Conservation (phyloP, 1,140 invertebrate species). For the Drosophila kurseongensis region DNA sequence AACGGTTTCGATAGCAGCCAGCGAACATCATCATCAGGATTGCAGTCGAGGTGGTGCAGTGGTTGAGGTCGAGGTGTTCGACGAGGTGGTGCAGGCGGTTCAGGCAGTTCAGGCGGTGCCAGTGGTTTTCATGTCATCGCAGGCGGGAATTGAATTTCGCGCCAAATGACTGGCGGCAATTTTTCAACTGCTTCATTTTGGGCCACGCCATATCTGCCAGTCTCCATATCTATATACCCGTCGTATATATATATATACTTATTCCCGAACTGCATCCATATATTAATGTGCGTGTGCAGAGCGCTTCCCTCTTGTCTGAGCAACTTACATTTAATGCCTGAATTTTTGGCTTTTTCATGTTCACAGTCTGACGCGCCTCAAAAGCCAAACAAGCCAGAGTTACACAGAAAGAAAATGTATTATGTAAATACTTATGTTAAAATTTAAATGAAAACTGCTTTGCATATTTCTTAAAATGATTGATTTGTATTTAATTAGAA, state of each 20-base stretch:
- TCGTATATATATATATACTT: conserved; percentile 1
- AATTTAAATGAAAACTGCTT: too few species aligned
- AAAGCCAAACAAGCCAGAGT: conserved; percentile 38
- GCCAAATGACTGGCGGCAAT: conserved; percentile 78
- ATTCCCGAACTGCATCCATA: conserved; percentile 31
- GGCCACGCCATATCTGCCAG: conserved; percentile 57
- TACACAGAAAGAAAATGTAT: conserved; percentile 4
- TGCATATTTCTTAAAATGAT: background rate
- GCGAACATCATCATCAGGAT: conserved; percentile 61
- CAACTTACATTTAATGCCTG: conserved; percentile 76
- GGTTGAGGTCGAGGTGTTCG: background rate
- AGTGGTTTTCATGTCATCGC: conserved; percentile 74
- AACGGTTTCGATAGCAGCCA: conserved; percentile 60
- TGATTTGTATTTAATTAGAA: background rate
- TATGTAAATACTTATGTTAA: too few species aligned
- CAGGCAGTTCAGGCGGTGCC: background rate
- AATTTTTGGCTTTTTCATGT: conserved; percentile 76
- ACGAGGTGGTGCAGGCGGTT: background rate
- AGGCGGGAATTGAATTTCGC: conserved; percentile 82
- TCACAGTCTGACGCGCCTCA: conserved; percentile 80
- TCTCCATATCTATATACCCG: conserved; percentile 35
- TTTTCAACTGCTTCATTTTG: conserved; percentile 75
- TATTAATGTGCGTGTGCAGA: conserved; percentile 16
- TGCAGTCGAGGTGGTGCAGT: conserved; percentile 7
- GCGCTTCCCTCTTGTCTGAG: conserved; percentile 44